Evolutionary conservation across 1,140 invertebrate genomes (phyloP).

Genomic region (Diabrotica virgifera): DNA sequence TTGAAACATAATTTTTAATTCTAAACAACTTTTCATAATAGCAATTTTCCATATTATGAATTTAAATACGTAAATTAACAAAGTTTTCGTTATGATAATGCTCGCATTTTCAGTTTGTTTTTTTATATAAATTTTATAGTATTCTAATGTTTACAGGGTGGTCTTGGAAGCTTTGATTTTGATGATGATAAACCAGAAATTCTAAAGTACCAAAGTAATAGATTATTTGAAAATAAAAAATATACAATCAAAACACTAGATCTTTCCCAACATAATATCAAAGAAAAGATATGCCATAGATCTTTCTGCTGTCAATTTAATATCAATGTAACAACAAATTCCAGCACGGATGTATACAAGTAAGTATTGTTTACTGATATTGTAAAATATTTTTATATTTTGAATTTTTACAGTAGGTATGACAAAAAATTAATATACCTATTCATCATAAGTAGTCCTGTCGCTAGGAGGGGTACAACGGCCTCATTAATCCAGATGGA

Average conservation of each 20-base stretch:
- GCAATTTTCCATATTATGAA: too few species aligned
- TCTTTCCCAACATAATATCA: conserved; percentile 13
- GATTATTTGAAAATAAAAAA: conserved; percentile 22
- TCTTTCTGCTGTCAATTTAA: conserved; percentile 32
- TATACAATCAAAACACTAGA: conserved; percentile 25
- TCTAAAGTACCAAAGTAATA: conserved; percentile 6
- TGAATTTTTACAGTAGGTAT: neutral
- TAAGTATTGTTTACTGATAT: conserved; percentile 12
- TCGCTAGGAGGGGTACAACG: too few species aligned
- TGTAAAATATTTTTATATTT: neutral
- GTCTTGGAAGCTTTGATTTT: neutral
- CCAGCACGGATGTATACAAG: conserved; percentile 26
- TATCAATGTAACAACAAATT: conserved; percentile 12
- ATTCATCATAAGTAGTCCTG: too few species aligned
- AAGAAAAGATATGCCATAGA: conserved; percentile 25
- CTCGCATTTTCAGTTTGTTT: too few species aligned
- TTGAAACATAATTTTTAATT: too few species aligned
- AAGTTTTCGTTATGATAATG: too few species aligned
- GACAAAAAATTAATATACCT: neutral
- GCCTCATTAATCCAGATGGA: too few species aligned
- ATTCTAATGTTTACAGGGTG: neutral
- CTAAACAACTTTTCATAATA: too few species aligned
- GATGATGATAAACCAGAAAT: neutral
- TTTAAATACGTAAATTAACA: too few species aligned
- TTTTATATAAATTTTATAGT: too few species aligned